Evolutionary conservation across 2,888 invertebrate species (phyloP), one percentile per base, ranked within the genome.

Genomic region (Corythucha ciliata): DNA sequence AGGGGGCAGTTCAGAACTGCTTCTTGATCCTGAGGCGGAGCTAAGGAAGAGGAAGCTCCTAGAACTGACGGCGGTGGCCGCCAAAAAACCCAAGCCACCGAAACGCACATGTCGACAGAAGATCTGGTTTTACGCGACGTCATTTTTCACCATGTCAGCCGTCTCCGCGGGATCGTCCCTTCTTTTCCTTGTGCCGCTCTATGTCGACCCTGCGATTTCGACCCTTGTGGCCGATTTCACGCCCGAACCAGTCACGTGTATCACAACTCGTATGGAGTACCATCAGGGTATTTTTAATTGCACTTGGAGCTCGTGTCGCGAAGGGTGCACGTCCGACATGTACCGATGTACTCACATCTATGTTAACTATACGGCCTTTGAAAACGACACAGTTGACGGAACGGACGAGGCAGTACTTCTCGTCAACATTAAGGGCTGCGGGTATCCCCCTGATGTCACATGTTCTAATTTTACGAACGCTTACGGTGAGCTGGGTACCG

Each of bases 361-460:
- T 65, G 80, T 81, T 47, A 53, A 56, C 52, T 63, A 62, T 55
- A 56, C 59, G 49, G 57, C 61, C 41, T 55, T 55, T 55, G 51
- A 48, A 21, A 56, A 58, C 53, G 58, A 59, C 52, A 56, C 42
- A 34, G 53, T 34, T 55, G 27, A 41, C 51, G 16, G 48, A 45
- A n/a, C n/a, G n/a, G n/a, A n/a, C n/a, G n/a, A n/a, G n/a, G 80
- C 79, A 4, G 75, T 78, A 34, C 70, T 86, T 41, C 75, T 81
- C 65, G 83, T 85, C 47, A 86, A 86, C 69, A 83, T 85, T 64
- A 86, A 85, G 66, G 86, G 86, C 50, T 86, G 86, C 68, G 86
- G 86, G 7, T 86, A 85, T 66, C 86, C 86, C 12, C 86, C 86
- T 32, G 70, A 72, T 41, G 82, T 86, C 52, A 77, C 81, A 63